phyloP scores from a whole-genome alignment of 2,113 vertebrate species.

The Perca flavescens region DNA sequence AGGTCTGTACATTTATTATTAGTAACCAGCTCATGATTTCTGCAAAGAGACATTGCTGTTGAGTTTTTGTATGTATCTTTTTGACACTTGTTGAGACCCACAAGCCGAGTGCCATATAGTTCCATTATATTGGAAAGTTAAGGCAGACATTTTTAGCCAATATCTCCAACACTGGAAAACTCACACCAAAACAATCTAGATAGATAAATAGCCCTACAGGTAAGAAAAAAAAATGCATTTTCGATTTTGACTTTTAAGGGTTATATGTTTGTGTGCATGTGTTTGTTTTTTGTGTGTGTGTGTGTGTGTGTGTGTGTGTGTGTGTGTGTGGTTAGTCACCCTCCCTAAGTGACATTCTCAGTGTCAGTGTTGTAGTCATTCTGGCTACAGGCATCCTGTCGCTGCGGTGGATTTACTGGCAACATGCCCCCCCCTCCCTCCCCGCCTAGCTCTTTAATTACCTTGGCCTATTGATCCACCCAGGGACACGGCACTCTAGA shows the following conservation, averaged over 20 bases:
- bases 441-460: conserved; percentile 87
- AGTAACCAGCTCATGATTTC: too few relatives aligned
- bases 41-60: too few relatives aligned
- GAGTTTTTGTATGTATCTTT: too few relatives aligned
- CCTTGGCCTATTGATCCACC: conserved; percentile 85
- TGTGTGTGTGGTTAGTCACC: conserved; percentile 48
- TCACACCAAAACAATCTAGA: too few relatives aligned
- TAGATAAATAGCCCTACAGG: too few relatives aligned
- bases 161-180: too few relatives aligned
- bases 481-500: conserved; percentile 78
- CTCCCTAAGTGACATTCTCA: conserved; percentile 67
- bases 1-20: too few relatives aligned
- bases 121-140: too few relatives aligned
- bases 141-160: too few relatives aligned
- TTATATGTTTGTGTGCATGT: conserved; percentile 27
- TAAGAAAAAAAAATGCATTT: too few relatives aligned
- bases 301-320: conserved; percentile 43
- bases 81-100: too few relatives aligned
- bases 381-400: conserved; percentile 79
- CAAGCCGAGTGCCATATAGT: too few relatives aligned
- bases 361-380: conserved; percentile 81
- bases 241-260: background rate
- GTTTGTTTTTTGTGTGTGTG: conserved; percentile 38
- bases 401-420: conserved; percentile 85
- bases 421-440: conserved; percentile 67